Base-by-base conservation (phyloP, 1,140 invertebrate genomes). In the Drosophila obscura region DNA sequence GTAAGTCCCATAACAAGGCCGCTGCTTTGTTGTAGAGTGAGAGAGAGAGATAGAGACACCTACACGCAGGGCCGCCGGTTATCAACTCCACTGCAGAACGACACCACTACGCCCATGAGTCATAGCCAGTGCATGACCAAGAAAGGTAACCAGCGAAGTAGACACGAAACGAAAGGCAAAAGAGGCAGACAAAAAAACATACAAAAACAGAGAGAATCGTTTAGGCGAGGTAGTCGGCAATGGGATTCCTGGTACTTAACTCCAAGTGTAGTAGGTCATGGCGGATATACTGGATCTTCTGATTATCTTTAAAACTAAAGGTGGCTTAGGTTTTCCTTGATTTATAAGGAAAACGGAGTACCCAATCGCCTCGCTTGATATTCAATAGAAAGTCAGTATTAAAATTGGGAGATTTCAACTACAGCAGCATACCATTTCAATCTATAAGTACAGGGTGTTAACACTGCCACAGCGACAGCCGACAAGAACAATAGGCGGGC, bases 121-220 rank as follows among this genome's bases (percentile, higher is more conserved):
- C 82, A 76, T 64, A 69, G 73, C 48, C 52, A 87, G 75, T 85
- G 63, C 82, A 85, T 88, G 82, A 78, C 82, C 82, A 85, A 81
- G 82, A 85, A 85, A 72, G 82, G 82, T 82, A 85, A 82, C 69
- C 66, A 64, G 41, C 51, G 67, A 71, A 78, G 35, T 80, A 77
- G 65, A 85, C 76, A 73, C 65, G 35, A 73, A 84, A 73, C 74
- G 80, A 55, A 71, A 74, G 68, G 64, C 55, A 59, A 71, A 81
- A 72, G 65, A 67, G 75, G 61, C 73, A 74, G 68, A 75, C 56
- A 62, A 68, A 63, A 63, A 44, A 44, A 65, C 69, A 82, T 51
- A 69, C 64, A 69, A 64, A 64, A 64, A 73, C 69, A 56, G 63
- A 74, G 35, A 39, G 35, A 39, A 13, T 39, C 11, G 11, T 11